Evolutionary conservation across 1,140 invertebrate genomes (phyloP).

Genomic region (Eurosta solidaginis): DNA sequence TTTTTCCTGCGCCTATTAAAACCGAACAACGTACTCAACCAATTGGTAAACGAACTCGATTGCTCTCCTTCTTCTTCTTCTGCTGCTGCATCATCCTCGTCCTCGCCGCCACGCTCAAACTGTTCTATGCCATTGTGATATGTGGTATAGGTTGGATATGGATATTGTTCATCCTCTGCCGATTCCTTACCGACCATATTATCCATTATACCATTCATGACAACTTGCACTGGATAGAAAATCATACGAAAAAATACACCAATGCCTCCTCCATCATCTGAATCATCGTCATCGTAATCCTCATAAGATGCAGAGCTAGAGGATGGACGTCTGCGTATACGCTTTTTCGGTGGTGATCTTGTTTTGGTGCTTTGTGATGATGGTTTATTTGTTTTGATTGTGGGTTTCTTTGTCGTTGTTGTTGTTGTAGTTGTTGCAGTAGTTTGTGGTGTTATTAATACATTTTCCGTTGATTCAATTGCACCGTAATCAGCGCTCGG

Average conservation of each 20-base stretch:
- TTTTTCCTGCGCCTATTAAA: conserved; percentile 47
- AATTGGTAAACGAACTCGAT: conserved; percentile 39
- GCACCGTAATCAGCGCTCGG: conserved; percentile 51
- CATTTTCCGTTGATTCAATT: conserved; percentile 35
- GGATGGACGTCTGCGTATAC: conserved; percentile 43
- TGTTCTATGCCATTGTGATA: conserved; percentile 47
- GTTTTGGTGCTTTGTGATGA: conserved; percentile 30
- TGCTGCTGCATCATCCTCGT: conserved; percentile 33
- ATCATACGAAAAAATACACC: conserved; percentile 53
- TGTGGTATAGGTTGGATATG: conserved; percentile 50
- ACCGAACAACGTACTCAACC: conserved; percentile 54
- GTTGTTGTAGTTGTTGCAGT: conserved; percentile 9
- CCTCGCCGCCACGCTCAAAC: conserved; percentile 29
- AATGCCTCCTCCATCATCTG: conserved; percentile 24
- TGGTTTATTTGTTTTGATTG: conserved; percentile 39
- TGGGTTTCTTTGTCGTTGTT: background rate
- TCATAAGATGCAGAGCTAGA: conserved; percentile 34
- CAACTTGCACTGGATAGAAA: conserved; percentile 53
- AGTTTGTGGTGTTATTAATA: background rate
- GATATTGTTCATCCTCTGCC: conserved; percentile 34
- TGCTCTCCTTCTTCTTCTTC: conserved; percentile 4
- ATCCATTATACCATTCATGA: conserved; percentile 49
- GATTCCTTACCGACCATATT: conserved; percentile 38
- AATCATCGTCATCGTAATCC: conserved; percentile 33
- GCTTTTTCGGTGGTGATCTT: conserved; percentile 49